phyloP scores from a whole-genome alignment of 92 coral and sea anemone species.

The Epizoanthus scotinus region DNA sequence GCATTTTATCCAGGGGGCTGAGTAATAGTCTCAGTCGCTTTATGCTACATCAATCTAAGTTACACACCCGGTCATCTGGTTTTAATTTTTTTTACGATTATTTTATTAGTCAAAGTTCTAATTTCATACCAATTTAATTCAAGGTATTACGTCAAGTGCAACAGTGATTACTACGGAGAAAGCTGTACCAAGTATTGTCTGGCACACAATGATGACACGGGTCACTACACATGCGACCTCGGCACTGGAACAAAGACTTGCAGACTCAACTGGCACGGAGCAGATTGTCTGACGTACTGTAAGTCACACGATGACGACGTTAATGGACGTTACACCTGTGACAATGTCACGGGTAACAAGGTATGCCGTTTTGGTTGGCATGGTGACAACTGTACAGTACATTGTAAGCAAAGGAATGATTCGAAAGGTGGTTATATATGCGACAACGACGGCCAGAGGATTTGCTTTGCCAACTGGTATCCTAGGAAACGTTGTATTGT shows the following conservation, averaged over 20 bases:
- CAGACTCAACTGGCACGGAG: constrained; percentile 53
- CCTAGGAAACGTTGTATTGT: constrained; percentile 33
- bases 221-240: constrained; percentile 73
- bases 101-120: too few species aligned
- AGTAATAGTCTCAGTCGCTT: too few species aligned
- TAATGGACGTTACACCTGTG: constrained; percentile 61
- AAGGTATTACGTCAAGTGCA: constrained; percentile 67
- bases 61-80: too few species aligned
- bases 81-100: too few species aligned
- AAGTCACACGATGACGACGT: constrained; percentile 40
- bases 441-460: constrained; percentile 25
- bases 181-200: constrained; percentile 69
- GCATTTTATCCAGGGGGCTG: too few species aligned
- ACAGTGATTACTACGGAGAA: constrained; percentile 70
- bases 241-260: constrained; percentile 61
- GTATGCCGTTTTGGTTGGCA: constrained; percentile 62
- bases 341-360: constrained; percentile 49
- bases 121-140: neutral
- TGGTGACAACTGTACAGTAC: constrained; percentile 63
- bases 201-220: constrained; percentile 55
- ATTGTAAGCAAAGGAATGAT: constrained; percentile 59
- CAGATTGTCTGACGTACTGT: constrained; percentile 49
- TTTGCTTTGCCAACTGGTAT: constrained; percentile 54
- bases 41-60: too few species aligned
- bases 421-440: constrained; percentile 63